phyloP scores from a whole-genome alignment of 2,888 invertebrate species.

The Lepidocyrtoides sp. region DNA sequence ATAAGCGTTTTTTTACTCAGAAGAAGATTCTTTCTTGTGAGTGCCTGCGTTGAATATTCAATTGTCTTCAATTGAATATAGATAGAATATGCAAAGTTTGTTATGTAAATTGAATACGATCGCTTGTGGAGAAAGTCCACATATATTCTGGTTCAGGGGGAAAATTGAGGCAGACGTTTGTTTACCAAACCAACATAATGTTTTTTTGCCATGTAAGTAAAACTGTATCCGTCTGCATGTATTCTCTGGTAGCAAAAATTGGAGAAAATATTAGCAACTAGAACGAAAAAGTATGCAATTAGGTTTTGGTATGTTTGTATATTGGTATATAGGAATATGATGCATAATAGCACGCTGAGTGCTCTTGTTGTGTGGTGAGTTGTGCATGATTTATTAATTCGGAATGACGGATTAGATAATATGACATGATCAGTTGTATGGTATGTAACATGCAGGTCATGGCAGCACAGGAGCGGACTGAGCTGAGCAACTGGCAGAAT shows the following conservation, averaged over 20 bases:
- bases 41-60: not conserved
- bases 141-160: not conserved
- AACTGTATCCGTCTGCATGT: too few species aligned
- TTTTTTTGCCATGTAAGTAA: too few species aligned
- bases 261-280: not conserved
- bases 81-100: slow-evolving; percentile 51
- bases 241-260: too few species aligned
- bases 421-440: slow-evolving; percentile 40
- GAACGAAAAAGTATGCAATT: not conserved
- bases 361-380: slow-evolving; percentile 20
- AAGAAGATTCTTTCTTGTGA: too few species aligned
- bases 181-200: not conserved
- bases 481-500: not conserved
- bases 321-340: not conserved
- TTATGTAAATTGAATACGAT: slow-evolving; percentile 28
- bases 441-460: slow-evolving; percentile 41
- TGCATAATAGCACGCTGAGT: not conserved
- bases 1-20: too few species aligned
- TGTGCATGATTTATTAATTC: slow-evolving; percentile 57
- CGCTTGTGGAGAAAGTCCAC: not conserved
- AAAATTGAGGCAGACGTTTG: not conserved
- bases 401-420: slow-evolving; percentile 63
- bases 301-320: too few species aligned
- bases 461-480: too few species aligned
- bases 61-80: slow-evolving; percentile 1